Base-by-base conservation (phyloP, 1,140 invertebrate species). In the Ceratina japonica region DNA sequence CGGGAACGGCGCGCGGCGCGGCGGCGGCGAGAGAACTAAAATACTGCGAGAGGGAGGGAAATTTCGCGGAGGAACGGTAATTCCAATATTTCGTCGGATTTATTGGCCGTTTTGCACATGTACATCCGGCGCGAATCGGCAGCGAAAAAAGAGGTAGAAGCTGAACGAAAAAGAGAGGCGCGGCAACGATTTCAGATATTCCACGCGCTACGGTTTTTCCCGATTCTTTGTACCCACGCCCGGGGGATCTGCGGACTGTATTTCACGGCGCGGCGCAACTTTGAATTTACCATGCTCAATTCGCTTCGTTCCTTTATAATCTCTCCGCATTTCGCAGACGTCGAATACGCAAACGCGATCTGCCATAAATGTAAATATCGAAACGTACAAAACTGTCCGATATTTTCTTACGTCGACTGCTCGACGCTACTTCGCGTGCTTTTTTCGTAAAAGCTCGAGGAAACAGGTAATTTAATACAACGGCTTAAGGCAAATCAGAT, bases 31-130 rank as follows among this genome's bases (percentile, higher is more conserved):
- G 83, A 75, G 56, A 61, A 69, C 71, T 84, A 72, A 84, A 86
- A 87, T 82, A 75, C 69, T 51, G 27, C 18, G n/a, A 18, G n/a
- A 18, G 49, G 24, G 37, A 44, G 37, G 37, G 37, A 49, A 64
- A 70, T 74, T 68, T 64, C 16, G 61, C 20, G 44, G 63, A 78
- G 61, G 73, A 79, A 79, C 79, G 68, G 79, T 77, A 70, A 62
- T 63, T 31, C 64, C 76, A 75, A 83, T 86, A 86, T 86, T 86
- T 85, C 72, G 59, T n/a, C 62, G 77, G 84, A 85, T 86, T 86
- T 86, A 86, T 86, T 83, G 85, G 81, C 74, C 80, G 76, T 85
- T 86, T 74, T 56, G 80, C 52, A 56, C 79, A 80, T 85, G 84
- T 85, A 86, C 85, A 86, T 86, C 69, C 66, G 63, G 16, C 63